Percentiles rank a stretch among this genome's conserved stretches.
Evolutionary conservation across 2,888 invertebrate genomes (phyloP).

Genomic region (Allophyes oxyacanthae): DNA sequence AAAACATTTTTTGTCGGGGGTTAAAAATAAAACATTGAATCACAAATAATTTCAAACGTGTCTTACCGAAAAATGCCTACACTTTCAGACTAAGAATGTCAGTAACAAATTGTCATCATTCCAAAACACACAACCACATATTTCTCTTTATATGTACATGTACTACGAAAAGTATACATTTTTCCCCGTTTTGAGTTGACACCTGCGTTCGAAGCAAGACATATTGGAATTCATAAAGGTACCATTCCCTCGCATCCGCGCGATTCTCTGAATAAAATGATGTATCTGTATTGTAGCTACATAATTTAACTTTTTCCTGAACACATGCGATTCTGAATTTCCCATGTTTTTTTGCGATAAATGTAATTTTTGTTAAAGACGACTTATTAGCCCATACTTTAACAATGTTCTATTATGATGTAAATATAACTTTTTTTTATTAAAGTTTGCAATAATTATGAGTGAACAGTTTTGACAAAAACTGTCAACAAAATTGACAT

Average conservation of each 20-base stretch:
- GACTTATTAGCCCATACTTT: not conserved
- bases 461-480: too few relatives aligned
- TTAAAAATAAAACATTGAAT: conserved; percentile 37
- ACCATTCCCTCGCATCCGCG: conserved; percentile 36
- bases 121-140: conserved; percentile 42
- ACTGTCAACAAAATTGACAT: too few relatives aligned
- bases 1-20: too few relatives aligned
- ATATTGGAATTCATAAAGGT: conserved; percentile 55
- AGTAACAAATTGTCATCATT: conserved; percentile 52
- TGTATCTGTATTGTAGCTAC: conserved; percentile 42
- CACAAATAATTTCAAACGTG: conserved; percentile 47
- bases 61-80: conserved; percentile 33
- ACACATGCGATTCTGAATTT: conserved; percentile 30
- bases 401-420: too few relatives aligned
- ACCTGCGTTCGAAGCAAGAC: conserved; percentile 57
- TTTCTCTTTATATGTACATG: conserved; percentile 28
- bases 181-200: conserved; percentile 47
- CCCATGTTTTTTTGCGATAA: conserved; percentile 4
- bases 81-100: conserved; percentile 45
- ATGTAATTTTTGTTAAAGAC: not conserved
- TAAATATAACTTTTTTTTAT: too few relatives aligned
- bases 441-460: too few relatives aligned
- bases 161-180: conserved; percentile 21
- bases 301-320: conserved; percentile 42
- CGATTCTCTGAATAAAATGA: conserved; percentile 45